A percentile compares a stretch with the other conserved stretches of the same genome.
phyloP scores from a whole-genome alignment of 2,888 invertebrate species.

The Andricus curvator region DNA sequence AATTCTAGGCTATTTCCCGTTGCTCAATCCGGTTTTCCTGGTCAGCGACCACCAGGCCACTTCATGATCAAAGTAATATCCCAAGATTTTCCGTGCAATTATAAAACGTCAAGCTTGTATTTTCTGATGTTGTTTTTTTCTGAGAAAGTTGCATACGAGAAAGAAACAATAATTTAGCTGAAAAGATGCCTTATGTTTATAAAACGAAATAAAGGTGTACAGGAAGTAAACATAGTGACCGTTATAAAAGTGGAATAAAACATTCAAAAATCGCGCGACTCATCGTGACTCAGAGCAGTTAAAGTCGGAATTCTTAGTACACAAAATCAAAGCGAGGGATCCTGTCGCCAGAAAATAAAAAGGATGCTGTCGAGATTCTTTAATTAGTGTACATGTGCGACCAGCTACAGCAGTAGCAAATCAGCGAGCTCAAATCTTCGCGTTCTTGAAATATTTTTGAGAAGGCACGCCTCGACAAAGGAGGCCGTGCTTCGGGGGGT shows the following conservation, averaged over 20 bases:
- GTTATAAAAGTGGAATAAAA: neutral
- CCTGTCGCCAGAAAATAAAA: slow-evolving; percentile 2
- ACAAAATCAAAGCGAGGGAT: slow-evolving; percentile 9
- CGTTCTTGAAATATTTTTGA: slow-evolving; percentile 32
- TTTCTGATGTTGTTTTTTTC: too few relatives aligned
- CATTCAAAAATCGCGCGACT: neutral
- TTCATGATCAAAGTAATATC: too few relatives aligned
- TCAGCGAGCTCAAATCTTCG: slow-evolving; percentile 29
- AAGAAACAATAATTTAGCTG: neutral
- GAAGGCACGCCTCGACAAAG: slow-evolving; percentile 38
- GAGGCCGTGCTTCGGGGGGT: slow-evolving; percentile 48
- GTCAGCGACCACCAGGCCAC: too few relatives aligned
- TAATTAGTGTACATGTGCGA: neutral
- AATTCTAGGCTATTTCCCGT: too few relatives aligned
- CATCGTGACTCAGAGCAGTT: slow-evolving; percentile 1
- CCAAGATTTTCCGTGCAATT: neutral
- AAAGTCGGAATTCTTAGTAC: neutral
- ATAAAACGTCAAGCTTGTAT: neutral
- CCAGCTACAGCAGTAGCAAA: neutral
- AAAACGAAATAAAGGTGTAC: neutral
- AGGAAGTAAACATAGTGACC: neutral
- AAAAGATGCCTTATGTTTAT: neutral
- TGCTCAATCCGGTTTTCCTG: too few relatives aligned
- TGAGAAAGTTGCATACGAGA: neutral
- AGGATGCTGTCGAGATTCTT: neutral